These are phyloP conservation scores for Stenoptilia bipunctidactyla DNA, from an alignment of 2,888 invertebrate genomes.

Conservation along the genomic window DNA sequence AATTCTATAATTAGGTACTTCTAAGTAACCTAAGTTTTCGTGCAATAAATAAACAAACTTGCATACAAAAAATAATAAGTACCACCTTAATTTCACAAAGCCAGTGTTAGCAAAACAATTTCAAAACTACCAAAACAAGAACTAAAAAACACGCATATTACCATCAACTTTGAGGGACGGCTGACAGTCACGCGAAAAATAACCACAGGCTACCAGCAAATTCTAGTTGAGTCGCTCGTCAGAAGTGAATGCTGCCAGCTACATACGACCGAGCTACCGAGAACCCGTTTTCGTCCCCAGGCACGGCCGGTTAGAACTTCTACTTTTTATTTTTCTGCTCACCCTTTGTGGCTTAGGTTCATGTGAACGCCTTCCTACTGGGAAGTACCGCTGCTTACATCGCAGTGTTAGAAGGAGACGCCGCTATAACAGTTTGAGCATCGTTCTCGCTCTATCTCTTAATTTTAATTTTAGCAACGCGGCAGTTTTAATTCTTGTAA, in stretches of 20 bases:
- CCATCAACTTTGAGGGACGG: background rate
- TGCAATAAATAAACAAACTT: no score
- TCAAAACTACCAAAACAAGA: background rate
- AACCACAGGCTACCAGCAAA: background rate
- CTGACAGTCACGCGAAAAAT: background rate
- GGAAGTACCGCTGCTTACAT: conserved; percentile 7
- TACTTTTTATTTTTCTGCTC: conserved; percentile 63
- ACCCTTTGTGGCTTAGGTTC: conserved; percentile 60
- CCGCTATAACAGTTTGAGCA: background rate
- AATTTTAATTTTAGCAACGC: no score
- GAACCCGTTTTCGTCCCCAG: conserved; percentile 59
- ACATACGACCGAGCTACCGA: conserved; percentile 39
- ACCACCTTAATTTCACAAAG: no score
- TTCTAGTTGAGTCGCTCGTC: no score
- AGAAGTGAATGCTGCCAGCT: conserved; percentile 21
- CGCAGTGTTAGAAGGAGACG: background rate
- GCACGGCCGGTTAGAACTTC: conserved; percentile 64
- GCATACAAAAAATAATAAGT: no score
- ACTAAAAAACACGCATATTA: background rate
- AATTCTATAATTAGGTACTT: no score
- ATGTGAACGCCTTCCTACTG: conserved; percentile 46
- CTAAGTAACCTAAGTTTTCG: no score
- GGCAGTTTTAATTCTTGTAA: no score
- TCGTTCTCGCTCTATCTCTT: no score
- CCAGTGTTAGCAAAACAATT: background rate